Evolutionary conservation across 1,140 invertebrate species (phyloP), one percentile per base, ranked within the genome.

Genomic region (Pissodes strobi): DNA sequence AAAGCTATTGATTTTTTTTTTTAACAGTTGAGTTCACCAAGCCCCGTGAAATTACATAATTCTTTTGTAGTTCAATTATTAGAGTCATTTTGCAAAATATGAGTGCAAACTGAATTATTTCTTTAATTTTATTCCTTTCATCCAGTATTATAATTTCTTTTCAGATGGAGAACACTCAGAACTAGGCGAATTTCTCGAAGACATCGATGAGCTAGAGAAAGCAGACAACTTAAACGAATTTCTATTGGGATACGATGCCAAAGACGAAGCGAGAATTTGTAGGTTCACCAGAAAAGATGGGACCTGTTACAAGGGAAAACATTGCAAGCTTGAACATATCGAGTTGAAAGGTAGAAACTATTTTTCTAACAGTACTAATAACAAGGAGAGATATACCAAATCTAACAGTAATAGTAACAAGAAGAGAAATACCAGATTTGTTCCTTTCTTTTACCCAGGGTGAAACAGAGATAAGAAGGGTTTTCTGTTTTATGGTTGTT

Each of bases 171-270:
- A 63, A 15, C 3, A 71, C 48, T 23, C 43, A n/a, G 64, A 66
- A 37, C 37, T 64, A 27, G 65, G 55, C n/a, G 34, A 27, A 17
- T 69, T 65, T 63, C 25, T 62, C 30, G 52, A 68, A 9, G 68
- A 73, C 25, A 30, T 65, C 4, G 46, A 71, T 19, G 48, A 64
- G 12, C 6, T 66, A 4, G 71, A 71, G 37, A 60, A 52, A 17
- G 55, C 49, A 3, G 66, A 69, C 2, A 74, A 72, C 41, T 60
- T 72, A n/a, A 74, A 72, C 25, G 71, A 74, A 63, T 66, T 66
- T 38, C 23, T 74, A n/a, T 38, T 46, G 8, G 71, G 71, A 21
- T 74, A 72, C 21, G 69, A 74, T 48, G 61, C 72, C 1, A 61
- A 27, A 25, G 72, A 74, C 45, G 72, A 72, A 55, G 59, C 55